Evolutionary conservation across 2,888 invertebrate genomes (phyloP), one percentile per base, ranked within the genome.

Genomic region (Leptopilina myrica): DNA sequence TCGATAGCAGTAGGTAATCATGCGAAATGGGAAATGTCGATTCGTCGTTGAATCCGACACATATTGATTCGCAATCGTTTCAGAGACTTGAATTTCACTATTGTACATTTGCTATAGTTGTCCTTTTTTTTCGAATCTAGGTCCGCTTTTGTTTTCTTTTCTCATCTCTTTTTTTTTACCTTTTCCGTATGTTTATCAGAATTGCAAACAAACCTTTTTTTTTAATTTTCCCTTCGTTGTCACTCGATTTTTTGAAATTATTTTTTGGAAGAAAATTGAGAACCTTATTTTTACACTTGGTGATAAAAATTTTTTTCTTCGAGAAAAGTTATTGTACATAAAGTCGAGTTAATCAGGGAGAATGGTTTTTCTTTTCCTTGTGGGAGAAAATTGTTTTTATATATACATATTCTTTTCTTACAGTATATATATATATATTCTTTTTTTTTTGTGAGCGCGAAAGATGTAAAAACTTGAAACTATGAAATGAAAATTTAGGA

Each of bases 1-100:
- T 69, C 69, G 69, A 69, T 69, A 69, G 46, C 49, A 69, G 26
- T 49, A 49, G 69, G 69, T 49, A 69, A 69, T 69, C 69, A 49
- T 49, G 53, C 49, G 69, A 69, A 69, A 49, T 69, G 69, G 49
- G 69, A 69, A 69, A 26, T 49, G 69, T 14, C 20, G 49, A 69
- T 20, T 69, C 53, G 49, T 69, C 49, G 69, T 53, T 69, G 26
- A 69, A 53, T 69, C 69, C 69, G 69, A 26, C 66, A n/a, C 9
- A 15, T 69, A 69, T 69, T 46, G 69, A 69, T 49, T 26, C 53
- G 20, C n/a, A 26, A 49, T 62, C 49, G 26, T 49, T 69, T 53
- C 49, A 69, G 49, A 12, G 53, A 69, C 15, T 46, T 20, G 9
- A 12, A 69, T 49, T 69, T 69, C 20, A 2, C 20, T 11, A 69